These are phyloP conservation scores for Amphipoea oculea DNA, from an alignment of 2,888 invertebrate genomes.

Conservation along the genomic window DNA sequence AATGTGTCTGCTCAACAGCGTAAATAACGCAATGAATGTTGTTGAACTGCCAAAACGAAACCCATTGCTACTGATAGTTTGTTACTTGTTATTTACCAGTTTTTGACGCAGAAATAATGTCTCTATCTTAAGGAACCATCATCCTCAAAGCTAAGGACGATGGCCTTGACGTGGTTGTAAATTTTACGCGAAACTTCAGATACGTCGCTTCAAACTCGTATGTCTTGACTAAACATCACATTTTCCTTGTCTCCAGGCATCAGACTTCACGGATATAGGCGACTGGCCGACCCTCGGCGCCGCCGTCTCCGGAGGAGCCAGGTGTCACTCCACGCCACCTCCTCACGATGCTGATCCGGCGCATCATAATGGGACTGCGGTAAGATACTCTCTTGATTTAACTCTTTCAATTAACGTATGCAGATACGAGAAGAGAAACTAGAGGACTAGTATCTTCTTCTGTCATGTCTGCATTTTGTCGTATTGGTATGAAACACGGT, in stretches of 20 bases:
- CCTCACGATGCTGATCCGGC: constrained; percentile 83
- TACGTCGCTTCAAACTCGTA: background rate
- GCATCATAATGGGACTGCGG: constrained; percentile 87
- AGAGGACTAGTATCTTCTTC: too few relatives aligned
- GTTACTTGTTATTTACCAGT: background rate
- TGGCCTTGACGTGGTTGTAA: background rate
- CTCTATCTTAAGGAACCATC: background rate
- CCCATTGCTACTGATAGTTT: background rate
- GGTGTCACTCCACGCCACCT: constrained; percentile 86
- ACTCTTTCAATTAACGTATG: too few relatives aligned
- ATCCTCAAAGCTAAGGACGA: too few relatives aligned
- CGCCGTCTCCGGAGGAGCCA: constrained; percentile 79
- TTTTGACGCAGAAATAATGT: background rate
- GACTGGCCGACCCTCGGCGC: constrained; percentile 97
- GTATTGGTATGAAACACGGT: too few relatives aligned
- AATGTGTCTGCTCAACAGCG: too few relatives aligned
- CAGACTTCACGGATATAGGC: constrained; percentile 96
- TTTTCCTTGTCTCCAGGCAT: constrained; percentile 91
- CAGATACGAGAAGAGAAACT: too few relatives aligned
- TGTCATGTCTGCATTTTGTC: too few relatives aligned
- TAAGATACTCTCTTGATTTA: constrained; percentile 63
- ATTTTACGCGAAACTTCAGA: background rate
- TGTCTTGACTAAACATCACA: background rate
- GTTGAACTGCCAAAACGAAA: too few relatives aligned
- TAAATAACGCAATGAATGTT: too few relatives aligned